A percentile compares a stretch with the other conserved stretches of the same genome.
Evolutionary conservation across 2,888 invertebrate genomes (phyloP).

Genomic region (Trilocha varians): DNA sequence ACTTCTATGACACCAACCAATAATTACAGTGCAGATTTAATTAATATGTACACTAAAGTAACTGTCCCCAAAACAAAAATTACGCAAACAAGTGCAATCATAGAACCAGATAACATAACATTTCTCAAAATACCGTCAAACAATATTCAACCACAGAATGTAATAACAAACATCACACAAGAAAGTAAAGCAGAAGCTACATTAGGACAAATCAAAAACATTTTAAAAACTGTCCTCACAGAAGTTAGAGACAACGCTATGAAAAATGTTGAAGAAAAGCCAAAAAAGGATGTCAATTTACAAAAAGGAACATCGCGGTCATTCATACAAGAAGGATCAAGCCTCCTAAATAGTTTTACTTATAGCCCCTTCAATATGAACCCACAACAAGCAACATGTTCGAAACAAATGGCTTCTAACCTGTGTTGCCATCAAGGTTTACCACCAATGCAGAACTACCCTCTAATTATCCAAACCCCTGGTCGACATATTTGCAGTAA

Average conservation of each 20-base stretch:
- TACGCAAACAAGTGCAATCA: constrained; percentile 9
- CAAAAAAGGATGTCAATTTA: constrained; percentile 42
- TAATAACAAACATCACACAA: constrained; percentile 19
- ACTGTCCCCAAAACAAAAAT: constrained; percentile 8
- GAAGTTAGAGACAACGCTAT: constrained; percentile 46
- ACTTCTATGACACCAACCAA: constrained; percentile 20
- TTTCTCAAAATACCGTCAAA: constrained; percentile 23
- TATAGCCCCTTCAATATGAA: constrained; percentile 40
- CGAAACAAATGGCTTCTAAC: constrained; percentile 26
- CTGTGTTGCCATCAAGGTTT: constrained; percentile 23
- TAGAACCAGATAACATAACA: constrained; percentile 19
- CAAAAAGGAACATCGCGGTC: constrained; percentile 43
- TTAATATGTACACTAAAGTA: constrained; percentile 31
- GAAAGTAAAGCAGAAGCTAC: constrained; percentile 44
- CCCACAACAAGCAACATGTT: constrained; percentile 32
- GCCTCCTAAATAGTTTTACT: constrained; percentile 37
- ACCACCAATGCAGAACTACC: constrained; percentile 40
- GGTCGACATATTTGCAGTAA: constrained; percentile 28
- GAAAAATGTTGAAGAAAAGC: constrained; percentile 20
- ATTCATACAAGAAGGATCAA: constrained; percentile 32
- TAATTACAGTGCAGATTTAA: constrained; percentile 34
- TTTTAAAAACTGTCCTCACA: constrained; percentile 47
- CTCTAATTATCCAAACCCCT: constrained; percentile 38
- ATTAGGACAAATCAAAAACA: constrained; percentile 51
- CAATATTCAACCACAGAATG: constrained; percentile 22